Evolutionary conservation across 1,140 invertebrate genomes (phyloP).

Genomic region (Metaphire vulgaris): DNA sequence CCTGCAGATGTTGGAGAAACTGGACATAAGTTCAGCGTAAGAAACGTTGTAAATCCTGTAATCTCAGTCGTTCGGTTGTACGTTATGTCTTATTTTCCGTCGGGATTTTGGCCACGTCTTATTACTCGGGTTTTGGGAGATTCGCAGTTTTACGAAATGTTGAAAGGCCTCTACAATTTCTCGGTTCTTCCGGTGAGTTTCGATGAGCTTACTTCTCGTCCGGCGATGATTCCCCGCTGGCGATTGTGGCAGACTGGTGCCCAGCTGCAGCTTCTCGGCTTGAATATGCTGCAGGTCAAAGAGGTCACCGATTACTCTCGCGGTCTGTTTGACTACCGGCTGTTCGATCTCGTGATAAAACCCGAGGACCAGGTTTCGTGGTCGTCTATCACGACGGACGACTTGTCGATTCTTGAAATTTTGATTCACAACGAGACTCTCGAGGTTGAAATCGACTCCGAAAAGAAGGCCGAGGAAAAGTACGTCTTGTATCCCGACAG

Average conservation of each 20-base stretch:
- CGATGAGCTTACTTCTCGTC: conserved; percentile 55
- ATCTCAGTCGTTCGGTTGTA: conserved; percentile 51
- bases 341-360: conserved; percentile 1
- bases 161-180: conserved; percentile 16
- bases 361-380: conserved; percentile 33
- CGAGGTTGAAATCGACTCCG: conserved; percentile 57
- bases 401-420: conserved; percentile 77
- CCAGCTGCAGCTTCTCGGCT: conserved; percentile 56
- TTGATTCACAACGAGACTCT: conserved; percentile 69
- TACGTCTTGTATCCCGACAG: conserved; percentile 40
- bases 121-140: conserved; percentile 87
- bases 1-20: too few relatives aligned
- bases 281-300: conserved; percentile 10
- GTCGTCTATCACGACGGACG: conserved; percentile 62
- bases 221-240: conserved; percentile 68
- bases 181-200: conserved; percentile 55
- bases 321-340: conserved; percentile 12
- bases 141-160: conserved; percentile 42
- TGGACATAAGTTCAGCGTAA: too few relatives aligned
- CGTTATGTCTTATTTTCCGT: conserved; percentile 88
- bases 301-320: neutral
- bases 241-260: conserved; percentile 91
- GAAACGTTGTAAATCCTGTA: conserved; percentile 33
- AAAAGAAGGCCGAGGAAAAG: neutral
- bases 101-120: conserved; percentile 93